phyloP scores from a whole-genome alignment of 1,140 invertebrate species.

The Euwallacea similis region DNA sequence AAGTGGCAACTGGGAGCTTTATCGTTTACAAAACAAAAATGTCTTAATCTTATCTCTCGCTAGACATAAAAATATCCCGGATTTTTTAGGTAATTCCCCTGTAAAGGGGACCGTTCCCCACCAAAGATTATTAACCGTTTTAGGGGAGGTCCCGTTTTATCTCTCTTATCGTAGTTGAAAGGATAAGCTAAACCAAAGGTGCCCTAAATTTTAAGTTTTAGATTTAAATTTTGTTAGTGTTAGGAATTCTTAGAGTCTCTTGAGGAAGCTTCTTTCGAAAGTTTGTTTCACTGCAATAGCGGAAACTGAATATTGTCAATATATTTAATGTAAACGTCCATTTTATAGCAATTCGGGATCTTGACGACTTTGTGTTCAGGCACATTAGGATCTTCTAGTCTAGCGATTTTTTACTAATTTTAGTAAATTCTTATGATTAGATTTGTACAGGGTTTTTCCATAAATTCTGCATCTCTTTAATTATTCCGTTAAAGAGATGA shows the following conservation, averaged over 20 bases:
- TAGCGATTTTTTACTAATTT: conserved; percentile 16
- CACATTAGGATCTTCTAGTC: conserved; percentile 36
- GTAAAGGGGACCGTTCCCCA: conserved; percentile 10
- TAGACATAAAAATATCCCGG: conserved; percentile 42
- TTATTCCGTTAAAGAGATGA: background rate
- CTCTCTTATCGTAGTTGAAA: conserved; percentile 11
- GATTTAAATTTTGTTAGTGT: too few species aligned
- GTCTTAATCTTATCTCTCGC: conserved; percentile 43
- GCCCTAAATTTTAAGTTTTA: conserved; percentile 54
- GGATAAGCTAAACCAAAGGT: conserved; percentile 57
- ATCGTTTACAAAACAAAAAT: conserved; percentile 25
- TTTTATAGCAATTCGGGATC: conserved; percentile 31
- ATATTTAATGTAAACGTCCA: conserved; percentile 38
- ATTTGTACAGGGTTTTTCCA: conserved; percentile 38
- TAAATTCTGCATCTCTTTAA: conserved; percentile 2
- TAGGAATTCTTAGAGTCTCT: too few species aligned
- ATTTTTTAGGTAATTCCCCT: conserved; percentile 23
- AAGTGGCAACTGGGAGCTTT: background rate
- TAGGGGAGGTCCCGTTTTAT: conserved; percentile 14
- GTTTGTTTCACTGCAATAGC: too few species aligned
- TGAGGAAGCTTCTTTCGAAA: too few species aligned
- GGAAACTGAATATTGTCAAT: conserved; percentile 31
- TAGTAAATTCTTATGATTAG: conserved; percentile 33
- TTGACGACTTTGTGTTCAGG: conserved; percentile 7
- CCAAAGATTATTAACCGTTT: conserved; percentile 25